Evolutionary conservation across 2,888 invertebrate species (phyloP).

Genomic region (Meiosimyza decipiens): DNA sequence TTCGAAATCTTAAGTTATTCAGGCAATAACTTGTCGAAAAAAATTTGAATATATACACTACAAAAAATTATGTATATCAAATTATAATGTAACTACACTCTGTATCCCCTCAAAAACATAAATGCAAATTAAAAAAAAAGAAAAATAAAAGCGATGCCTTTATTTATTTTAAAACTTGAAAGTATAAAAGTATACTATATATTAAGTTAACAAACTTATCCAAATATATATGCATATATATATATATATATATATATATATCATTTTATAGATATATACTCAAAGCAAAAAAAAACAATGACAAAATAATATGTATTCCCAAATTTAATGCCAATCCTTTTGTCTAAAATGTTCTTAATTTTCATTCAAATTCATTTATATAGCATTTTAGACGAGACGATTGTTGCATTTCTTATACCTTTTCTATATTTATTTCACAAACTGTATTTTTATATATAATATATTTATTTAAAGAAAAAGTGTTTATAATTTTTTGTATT

Average conservation of each 20-base stretch:
- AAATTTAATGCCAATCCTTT: constrained; percentile 62
- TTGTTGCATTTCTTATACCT: constrained; percentile 54
- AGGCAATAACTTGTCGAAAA: no score
- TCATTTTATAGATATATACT: no score
- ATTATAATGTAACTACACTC: constrained; percentile 62
- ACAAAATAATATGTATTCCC: constrained; percentile 24
- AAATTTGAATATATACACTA: neutral
- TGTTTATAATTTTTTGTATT: neutral
- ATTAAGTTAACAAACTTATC: constrained; percentile 3
- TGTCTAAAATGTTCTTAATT: constrained; percentile 60
- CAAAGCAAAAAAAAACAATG: constrained; percentile 29
- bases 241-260: constrained; percentile 24
- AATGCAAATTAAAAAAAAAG: constrained; percentile 26
- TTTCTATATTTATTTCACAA: constrained; percentile 29
- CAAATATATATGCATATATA: neutral
- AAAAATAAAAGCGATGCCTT: constrained; percentile 7
- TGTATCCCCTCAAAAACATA: constrained; percentile 59
- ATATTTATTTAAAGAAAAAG: neutral
- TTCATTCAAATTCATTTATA: constrained; percentile 45
- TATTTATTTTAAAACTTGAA: constrained; percentile 8
- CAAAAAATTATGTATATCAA: no score
- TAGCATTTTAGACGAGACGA: constrained; percentile 63
- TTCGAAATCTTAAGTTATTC: no score
- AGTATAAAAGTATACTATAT: neutral
- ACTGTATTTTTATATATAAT: constrained; percentile 13